phyloP scores from a whole-genome alignment of 2,113 vertebrate genomes.

The Pelmatolapia mariae region DNA sequence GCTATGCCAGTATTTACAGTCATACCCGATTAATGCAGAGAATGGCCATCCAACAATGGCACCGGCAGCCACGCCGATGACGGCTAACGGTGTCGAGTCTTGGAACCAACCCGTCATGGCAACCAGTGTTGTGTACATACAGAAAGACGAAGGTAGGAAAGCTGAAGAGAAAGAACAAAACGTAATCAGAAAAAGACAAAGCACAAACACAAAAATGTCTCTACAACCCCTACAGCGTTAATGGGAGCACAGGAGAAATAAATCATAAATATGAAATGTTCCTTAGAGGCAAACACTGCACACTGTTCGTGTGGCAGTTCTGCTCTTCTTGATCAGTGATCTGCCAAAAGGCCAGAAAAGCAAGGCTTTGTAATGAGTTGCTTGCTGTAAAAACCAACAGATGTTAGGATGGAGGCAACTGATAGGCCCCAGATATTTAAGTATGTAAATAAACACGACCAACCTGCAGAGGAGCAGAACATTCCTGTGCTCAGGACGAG shows the following conservation, averaged over 20 bases:
- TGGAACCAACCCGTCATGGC: slow-evolving; percentile 98
- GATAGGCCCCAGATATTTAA: background rate
- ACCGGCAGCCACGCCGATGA: slow-evolving; percentile 87
- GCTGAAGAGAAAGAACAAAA: slow-evolving; percentile 64
- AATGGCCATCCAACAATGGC: slow-evolving; percentile 94
- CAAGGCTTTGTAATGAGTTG: background rate
- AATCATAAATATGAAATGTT: background rate
- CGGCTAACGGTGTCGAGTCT: slow-evolving; percentile 83
- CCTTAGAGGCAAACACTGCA: background rate
- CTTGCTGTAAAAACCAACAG: background rate
- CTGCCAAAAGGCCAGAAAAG: background rate
- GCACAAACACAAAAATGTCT: background rate
- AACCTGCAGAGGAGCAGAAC: slow-evolving; percentile 95
- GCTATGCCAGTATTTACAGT: background rate
- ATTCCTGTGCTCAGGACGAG: slow-evolving; percentile 94
- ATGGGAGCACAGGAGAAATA: background rate
- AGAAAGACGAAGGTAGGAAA: slow-evolving; percentile 94
- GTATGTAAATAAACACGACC: slow-evolving; percentile 13
- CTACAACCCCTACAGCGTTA: background rate
- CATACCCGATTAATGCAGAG: slow-evolving; percentile 89
- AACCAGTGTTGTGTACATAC: slow-evolving; percentile 91
- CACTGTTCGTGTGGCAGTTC: background rate
- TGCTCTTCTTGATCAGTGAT: background rate
- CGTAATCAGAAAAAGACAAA: background rate
- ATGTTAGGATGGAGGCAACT: background rate